These are phyloP conservation scores for Dolichopus griseipennis DNA, from an alignment of 2,888 invertebrate species.

Conservation along the genomic window DNA sequence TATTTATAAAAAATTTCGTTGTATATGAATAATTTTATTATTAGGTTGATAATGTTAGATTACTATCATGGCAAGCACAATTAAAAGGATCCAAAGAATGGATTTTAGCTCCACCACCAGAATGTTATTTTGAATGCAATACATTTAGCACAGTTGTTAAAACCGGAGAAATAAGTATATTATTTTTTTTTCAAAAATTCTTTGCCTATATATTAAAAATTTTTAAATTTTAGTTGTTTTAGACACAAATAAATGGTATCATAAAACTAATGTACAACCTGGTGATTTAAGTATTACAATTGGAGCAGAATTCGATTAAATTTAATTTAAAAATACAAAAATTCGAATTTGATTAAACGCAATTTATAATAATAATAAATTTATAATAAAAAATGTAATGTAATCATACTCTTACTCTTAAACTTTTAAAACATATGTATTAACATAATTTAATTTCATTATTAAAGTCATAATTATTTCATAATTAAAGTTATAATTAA, in stretches of 20 bases:
- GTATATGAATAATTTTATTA: slow-evolving; percentile 17
- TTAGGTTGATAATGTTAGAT: slow-evolving; percentile 85
- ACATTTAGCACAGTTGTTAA: slow-evolving; percentile 53
- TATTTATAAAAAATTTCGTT: background rate
- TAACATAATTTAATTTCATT: no score
- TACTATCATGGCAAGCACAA: slow-evolving; percentile 97
- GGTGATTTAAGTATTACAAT: slow-evolving; percentile 90
- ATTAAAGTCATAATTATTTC: no score
- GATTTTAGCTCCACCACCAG: slow-evolving; percentile 85
- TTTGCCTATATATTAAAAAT: background rate
- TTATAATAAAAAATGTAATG: no score
- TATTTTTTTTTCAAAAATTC: background rate
- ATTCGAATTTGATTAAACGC: no score
- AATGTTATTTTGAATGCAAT: slow-evolving; percentile 72
- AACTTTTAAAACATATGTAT: no score
- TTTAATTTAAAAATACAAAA: background rate
- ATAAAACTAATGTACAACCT: slow-evolving; percentile 78
- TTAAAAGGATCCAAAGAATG: slow-evolving; percentile 79
- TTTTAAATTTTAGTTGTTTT: slow-evolving; percentile 64
- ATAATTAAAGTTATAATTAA: no score
- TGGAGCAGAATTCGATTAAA: slow-evolving; percentile 88
- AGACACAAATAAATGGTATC: slow-evolving; percentile 94
- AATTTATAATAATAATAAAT: background rate
- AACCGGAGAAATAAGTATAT: slow-evolving; percentile 82
- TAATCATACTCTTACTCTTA: no score